Conservation (phyloP, 2,797 vertebrate genomes). For the Clamator glandarius region DNA sequence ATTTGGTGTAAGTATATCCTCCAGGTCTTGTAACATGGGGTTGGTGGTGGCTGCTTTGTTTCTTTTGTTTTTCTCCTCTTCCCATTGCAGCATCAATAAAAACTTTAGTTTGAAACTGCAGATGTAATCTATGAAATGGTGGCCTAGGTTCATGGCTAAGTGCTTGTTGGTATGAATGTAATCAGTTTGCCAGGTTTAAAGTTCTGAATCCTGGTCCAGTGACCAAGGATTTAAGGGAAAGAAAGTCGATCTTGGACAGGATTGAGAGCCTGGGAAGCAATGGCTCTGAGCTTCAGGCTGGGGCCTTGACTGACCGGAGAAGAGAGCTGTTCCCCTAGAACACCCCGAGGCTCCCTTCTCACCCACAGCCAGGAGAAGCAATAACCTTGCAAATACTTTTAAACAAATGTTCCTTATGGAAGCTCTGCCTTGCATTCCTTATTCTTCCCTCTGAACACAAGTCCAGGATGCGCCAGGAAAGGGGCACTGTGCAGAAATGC, state of each 20-base stretch:
- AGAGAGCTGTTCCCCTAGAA: not conserved
- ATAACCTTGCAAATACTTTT: too few relatives aligned
- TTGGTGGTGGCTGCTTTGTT: conserved; percentile 89
- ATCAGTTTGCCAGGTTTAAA: not conserved
- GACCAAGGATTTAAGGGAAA: not conserved
- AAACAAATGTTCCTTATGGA: too few relatives aligned
- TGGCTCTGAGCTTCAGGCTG: accelerated
- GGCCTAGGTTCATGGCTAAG: not conserved
- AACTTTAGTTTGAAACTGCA: not conserved
- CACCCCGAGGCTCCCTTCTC: not conserved
- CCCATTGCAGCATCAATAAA: conserved; percentile 81
- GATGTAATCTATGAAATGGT: not conserved
- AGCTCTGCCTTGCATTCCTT: not conserved
- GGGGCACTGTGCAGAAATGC: accelerated
- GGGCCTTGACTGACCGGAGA: not conserved
- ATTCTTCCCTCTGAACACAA: accelerated
- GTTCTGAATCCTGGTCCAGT: not conserved
- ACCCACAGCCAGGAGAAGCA: not conserved
- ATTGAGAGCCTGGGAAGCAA: not conserved
- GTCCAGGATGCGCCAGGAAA: accelerated
- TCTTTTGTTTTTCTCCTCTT: conserved; percentile 93
- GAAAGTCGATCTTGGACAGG: not conserved
- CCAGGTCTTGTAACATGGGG: conserved; percentile 85
- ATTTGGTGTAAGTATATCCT: conserved; percentile 82
- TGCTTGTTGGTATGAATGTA: not conserved